These are phyloP conservation scores for Varanus salvator DNA, from an alignment of 2,113 vertebrate species.

Conservation along the genomic window DNA sequence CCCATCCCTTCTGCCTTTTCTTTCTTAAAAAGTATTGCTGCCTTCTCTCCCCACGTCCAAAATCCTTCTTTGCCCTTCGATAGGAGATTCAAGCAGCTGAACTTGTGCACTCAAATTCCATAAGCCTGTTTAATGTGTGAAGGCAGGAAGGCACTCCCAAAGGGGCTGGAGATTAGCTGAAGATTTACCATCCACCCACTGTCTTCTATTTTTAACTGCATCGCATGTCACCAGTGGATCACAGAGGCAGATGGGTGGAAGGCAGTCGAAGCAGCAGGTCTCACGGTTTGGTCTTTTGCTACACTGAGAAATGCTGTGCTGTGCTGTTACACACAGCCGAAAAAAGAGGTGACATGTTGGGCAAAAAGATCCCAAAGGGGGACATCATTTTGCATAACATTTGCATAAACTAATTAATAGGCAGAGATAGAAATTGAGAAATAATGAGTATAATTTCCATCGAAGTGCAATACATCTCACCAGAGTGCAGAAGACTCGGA, in stretches of 20 bases:
- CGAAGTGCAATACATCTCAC: too few species aligned
- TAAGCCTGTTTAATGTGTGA: slow-evolving; percentile 19
- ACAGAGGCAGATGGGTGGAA: background rate
- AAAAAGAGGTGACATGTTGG: too few species aligned
- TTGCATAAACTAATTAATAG: too few species aligned
- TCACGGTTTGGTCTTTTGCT: background rate
- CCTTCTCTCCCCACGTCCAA: background rate
- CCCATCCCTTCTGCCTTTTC: background rate
- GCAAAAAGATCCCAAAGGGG: too few species aligned
- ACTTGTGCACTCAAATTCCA: slow-evolving; percentile 1
- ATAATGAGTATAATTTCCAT: too few species aligned
- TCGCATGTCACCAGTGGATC: background rate
- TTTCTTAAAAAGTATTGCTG: background rate
- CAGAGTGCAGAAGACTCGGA: too few species aligned
- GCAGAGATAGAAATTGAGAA: too few species aligned
- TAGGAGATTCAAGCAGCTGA: slow-evolving; percentile 12
- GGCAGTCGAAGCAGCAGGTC: background rate
- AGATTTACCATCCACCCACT: slow-evolving; percentile 7
- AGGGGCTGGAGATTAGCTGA: slow-evolving; percentile 19
- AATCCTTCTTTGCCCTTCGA: slow-evolving; percentile 14
- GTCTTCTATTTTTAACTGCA: slow-evolving; percentile 8
- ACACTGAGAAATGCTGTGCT: background rate
- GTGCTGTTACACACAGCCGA: too few species aligned
- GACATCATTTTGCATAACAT: too few species aligned
- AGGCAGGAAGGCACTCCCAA: background rate